These are phyloP conservation scores for Etheostoma cragini DNA, from an alignment of 2,113 vertebrate species.

Conservation along the genomic window DNA sequence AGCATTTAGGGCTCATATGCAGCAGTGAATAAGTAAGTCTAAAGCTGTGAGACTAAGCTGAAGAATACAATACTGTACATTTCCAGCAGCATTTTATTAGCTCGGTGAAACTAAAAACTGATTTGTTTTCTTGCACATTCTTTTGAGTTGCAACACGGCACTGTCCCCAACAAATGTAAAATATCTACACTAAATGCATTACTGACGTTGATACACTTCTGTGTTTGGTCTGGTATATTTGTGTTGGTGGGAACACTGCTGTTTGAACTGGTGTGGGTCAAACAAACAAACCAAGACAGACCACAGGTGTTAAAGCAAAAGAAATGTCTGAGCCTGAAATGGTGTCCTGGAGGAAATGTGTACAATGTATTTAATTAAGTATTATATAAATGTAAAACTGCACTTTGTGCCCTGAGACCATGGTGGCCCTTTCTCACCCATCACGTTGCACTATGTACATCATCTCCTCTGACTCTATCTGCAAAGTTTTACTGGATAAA, in stretches of 20 bases:
- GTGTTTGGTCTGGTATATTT: background rate
- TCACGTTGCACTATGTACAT: background rate
- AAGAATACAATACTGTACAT: background rate
- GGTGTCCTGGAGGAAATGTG: no score
- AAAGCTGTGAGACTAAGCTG: background rate
- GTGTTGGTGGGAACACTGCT: background rate
- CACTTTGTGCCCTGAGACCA: background rate
- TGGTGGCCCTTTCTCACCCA: background rate
- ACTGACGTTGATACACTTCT: background rate
- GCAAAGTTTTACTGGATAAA: background rate
- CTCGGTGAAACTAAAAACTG: background rate
- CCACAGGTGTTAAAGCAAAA: no score
- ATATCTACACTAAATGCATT: background rate
- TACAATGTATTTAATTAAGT: no score
- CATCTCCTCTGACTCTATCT: background rate
- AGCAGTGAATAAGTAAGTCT: no score
- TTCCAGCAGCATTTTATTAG: conserved; percentile 1
- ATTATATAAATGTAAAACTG: no score
- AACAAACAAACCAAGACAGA: conserved; percentile 5
- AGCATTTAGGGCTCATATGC: no score
- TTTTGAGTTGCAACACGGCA: background rate
- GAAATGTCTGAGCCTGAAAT: no score
- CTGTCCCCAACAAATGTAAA: background rate
- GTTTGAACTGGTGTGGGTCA: background rate
- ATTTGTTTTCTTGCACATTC: background rate